Evolutionary conservation across 2,888 invertebrate species (phyloP), one percentile per base, ranked within the genome.

Genomic region (Nezara viridula): DNA sequence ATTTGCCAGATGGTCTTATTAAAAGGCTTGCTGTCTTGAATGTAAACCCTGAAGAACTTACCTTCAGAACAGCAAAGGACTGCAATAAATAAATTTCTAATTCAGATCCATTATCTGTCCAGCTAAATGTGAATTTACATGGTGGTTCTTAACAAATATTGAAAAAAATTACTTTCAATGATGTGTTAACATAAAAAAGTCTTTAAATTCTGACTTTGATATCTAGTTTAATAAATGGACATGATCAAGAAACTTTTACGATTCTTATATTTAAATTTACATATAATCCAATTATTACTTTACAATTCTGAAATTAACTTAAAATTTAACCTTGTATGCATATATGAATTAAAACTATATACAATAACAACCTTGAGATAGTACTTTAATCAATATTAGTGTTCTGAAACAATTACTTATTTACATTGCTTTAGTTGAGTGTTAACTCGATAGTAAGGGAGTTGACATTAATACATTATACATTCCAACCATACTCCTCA

Each of bases 51-150:
- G 44, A 44, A 44, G 44, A 40, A 0, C 44, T 81, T 24, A 81
- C 44, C 24, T 81, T 81, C 81, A 81, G 81, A n/a, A 81, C 81
- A 81, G 10, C 10, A 24, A 40, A 81, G 44, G 40, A 81, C 14
- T 81, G 81, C 81, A 81, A 24, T n/a, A n/a, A 81, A 5, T 81
- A 81, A 81, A 44, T 81, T n/a, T 44, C 44, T n/a, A 44, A n/a
- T 81, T 81, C 14, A 66, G 32, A 32, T 66, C 32, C 16, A 32
- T 6, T 66, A 66, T 32, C 5, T 66, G 66, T 37, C 32, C 32
- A 66, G 66, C 2, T 66, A 19, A 27, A 16, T 66, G 6, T 6
- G 16, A 5, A 66, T 32, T 27, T 19, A 32, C 66, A 19, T 4
- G 32, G 16, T 2, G 12, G 27, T 27, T 60, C 9, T 60, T 55